Base-by-base conservation (phyloP, 2,888 invertebrate genomes). In the Lochmaea capreae region DNA sequence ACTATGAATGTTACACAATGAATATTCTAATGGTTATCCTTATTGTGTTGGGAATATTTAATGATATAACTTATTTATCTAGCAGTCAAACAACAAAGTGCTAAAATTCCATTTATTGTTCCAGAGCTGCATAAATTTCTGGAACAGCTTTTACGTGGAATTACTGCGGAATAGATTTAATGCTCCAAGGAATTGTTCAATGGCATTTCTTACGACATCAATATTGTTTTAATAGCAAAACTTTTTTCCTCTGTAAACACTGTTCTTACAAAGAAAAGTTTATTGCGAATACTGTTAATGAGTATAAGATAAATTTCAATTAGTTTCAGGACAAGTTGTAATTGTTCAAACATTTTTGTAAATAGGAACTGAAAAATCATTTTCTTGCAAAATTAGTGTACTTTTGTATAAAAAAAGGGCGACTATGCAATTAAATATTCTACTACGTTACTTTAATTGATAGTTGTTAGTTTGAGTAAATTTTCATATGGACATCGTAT, bases 61-160 rank as follows among this genome's bases (percentile, higher is more conserved):
- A 6, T 8, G 12, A 22, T 59, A 57, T 70, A 43, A 58, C 65
- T 70, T 70, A 70, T 70, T 70, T 65, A 70, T 70, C 57, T 18
- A 42, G 33, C 22, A 57, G 43, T 22, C 70, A 46, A 70, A 70
- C 63, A 70, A 70, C 70, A 70, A 70, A 70, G 70, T 70, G 46
- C 70, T 70, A 65, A 70, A 70, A 70, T 70, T 70, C 70, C 70
- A 65, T 58, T 70, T 70, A 70, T 70, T 70, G 70, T 70, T 57
- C 57, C 33, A 14, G 57, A 70, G 63, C 65, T 70, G 65, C 65
- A 70, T 70, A 70, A 70, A 70, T 70, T 70, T 54, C 39, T 57
- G 43, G 18, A 70, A 70, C 58, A 54, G 57, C 70, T 70, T 70
- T 70, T 70, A 70, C 70, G 65, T 70, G 70, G 65, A 70, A 70